Evolutionary conservation across 2,888 invertebrate species (phyloP).

Genomic region (Ochropleura plecta): DNA sequence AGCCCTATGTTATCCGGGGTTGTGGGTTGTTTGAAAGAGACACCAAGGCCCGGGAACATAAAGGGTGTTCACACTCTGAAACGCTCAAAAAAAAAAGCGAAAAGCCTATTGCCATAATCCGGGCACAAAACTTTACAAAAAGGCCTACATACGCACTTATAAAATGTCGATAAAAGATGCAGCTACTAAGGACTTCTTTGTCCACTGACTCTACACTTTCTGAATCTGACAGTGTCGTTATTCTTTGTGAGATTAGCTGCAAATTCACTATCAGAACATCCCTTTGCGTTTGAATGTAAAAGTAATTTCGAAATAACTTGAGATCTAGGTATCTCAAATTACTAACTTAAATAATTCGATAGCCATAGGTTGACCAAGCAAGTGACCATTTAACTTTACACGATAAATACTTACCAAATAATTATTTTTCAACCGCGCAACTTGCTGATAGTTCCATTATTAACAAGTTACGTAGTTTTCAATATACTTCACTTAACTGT

Average conservation of each 20-base stretch:
- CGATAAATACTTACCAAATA: not conserved
- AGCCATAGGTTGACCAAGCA: not conserved
- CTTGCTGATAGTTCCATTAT: conserved; percentile 9
- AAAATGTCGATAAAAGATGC: too few species aligned
- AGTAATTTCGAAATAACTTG: not conserved
- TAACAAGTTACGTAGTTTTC: not conserved
- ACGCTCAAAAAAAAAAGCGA: too few species aligned
- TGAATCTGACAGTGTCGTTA: not conserved
- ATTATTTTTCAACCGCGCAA: too few species aligned
- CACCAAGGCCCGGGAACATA: too few species aligned
- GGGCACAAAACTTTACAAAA: too few species aligned
- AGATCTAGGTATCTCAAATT: not conserved
- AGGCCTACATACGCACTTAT: too few species aligned
- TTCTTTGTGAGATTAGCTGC: not conserved
- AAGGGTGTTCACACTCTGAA: too few species aligned
- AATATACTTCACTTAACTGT: not conserved
- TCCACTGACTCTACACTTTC: too few species aligned
- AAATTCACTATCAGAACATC: not conserved
- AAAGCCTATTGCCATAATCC: too few species aligned
- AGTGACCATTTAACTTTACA: conserved; percentile 18
- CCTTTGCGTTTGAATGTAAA: too few species aligned
- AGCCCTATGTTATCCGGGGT: too few species aligned
- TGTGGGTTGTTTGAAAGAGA: too few species aligned
- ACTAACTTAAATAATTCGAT: not conserved
- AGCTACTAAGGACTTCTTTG: not conserved